Base-by-base conservation (phyloP, 2,888 invertebrate species). In the Apomyelois bistriatella region DNA sequence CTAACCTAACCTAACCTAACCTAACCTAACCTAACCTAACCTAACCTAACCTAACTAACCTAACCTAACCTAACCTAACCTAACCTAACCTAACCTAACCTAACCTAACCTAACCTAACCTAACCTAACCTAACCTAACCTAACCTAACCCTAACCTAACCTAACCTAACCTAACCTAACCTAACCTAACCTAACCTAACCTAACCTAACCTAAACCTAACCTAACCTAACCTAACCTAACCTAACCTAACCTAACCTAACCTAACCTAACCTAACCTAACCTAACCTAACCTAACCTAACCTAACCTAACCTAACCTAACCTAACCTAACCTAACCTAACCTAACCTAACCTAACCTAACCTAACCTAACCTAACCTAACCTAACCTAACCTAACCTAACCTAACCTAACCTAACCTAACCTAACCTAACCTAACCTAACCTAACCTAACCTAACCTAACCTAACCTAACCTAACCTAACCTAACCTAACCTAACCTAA, bases 291-390 rank as follows among this genome's bases (percentile, higher is more conserved):
- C 59, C 57, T 57, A 59, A 56, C 58, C 56, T 57, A 61, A 61
- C 59, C 59, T 60, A 59, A 61, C 61, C 61, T 61, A 61, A 61
- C 60, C 58, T 55, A 59, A 59, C 58, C 58, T 59, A 59, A 59
- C 53, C 53, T 54, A 57, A 54, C 58, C 55, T 56, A 58, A 55
- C 58, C 55, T 56, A 56, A 55, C 57, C 54, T 53, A 55, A 55
- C 22, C 22, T 22, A 22, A 22, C 22, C 22, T 22, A 22, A 22
- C 22, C 22, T 22, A 22, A 22, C 22, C 22, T 22, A 22, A 22
- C 22, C 22, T 22, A 22, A 40, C 50, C 32, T 32, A 40, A 28
- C 50, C 17, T 17, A 50, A 50, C 50, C 50, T 50, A 50, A 50
- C 50, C 50, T 50, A 50, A 50, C 50, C 50, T 50, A 50, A 50